Evolutionary conservation across 1,140 invertebrate species (phyloP).

Genomic region (Phocides pigmalion): DNA sequence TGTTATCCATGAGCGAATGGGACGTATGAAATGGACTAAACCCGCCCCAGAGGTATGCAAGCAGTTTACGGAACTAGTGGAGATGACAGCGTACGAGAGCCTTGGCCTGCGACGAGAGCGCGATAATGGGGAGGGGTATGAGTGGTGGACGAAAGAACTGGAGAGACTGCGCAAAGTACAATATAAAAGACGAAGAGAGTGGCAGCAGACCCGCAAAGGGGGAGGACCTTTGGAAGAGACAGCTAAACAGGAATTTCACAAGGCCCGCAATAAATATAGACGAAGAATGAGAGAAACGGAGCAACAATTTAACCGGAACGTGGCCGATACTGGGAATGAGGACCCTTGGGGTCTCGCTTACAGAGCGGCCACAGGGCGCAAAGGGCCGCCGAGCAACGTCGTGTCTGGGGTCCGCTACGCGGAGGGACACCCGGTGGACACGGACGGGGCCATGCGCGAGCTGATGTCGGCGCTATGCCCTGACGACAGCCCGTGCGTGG

Average conservation of each 20-base stretch:
- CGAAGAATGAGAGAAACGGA: slow-evolving; percentile 40
- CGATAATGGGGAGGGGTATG: slow-evolving; percentile 26
- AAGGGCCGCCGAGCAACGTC: slow-evolving; percentile 37
- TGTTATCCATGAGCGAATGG: slow-evolving; percentile 28
- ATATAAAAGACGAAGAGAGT: slow-evolving; percentile 32
- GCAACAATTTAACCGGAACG: slow-evolving; percentile 4
- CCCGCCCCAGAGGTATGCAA: background rate
- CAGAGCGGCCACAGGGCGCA: slow-evolving; percentile 29
- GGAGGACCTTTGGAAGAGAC: slow-evolving; percentile 20
- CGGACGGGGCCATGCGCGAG: slow-evolving; percentile 38
- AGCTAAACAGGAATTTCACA: background rate
- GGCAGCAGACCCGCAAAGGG: slow-evolving; percentile 35
- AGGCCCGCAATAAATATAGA: slow-evolving; percentile 30
- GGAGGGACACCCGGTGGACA: slow-evolving; percentile 34
- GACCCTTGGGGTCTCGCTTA: slow-evolving; percentile 50
- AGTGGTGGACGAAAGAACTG: slow-evolving; percentile 46
- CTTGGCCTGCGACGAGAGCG: background rate
- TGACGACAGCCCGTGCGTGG: slow-evolving; percentile 25
- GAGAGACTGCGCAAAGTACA: slow-evolving; percentile 25
- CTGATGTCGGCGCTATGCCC: slow-evolving; percentile 42
- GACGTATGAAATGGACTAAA: background rate
- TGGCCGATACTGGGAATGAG: slow-evolving; percentile 44
- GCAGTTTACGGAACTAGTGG: slow-evolving; percentile 19
- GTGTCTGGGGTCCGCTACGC: slow-evolving; percentile 33
- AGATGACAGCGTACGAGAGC: slow-evolving; percentile 17